Base-by-base conservation (phyloP, 2,797 vertebrate species). In the Notoglanidium macrostoma region DNA sequence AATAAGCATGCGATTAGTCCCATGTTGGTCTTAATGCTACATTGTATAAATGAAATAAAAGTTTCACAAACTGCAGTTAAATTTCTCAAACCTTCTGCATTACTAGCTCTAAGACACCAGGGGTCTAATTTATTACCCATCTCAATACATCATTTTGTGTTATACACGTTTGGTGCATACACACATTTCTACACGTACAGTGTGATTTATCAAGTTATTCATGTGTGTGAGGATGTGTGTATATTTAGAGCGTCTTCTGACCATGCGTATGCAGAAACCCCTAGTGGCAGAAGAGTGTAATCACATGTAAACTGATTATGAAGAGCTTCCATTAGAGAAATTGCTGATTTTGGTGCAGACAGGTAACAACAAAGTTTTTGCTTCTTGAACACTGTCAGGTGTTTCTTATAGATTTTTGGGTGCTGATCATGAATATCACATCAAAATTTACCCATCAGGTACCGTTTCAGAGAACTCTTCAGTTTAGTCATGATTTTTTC, bases 21-120 rank as follows among this genome's bases (percentile, higher is more conserved):
- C 55, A 59, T 23, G 77, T 40, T 40, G 54, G 10, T 35, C 15
- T 40, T 40, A 59, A 44, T 65, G 12, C 92, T 92, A 92, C 93
- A 93, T 88, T 90, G 89, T 93, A 92, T 15, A 59, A 59, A 82
- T 83, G 68, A 61, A n/a, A n/a, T n/a, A n/a, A n/a, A n/a, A 80
- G 40, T 32, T 78, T 78, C 51, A 32, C n/a, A 78, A 78, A 78
- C 54, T 77, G 51, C 29, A 32, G 14, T 57, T 87, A 85, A 67
- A 86, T 85, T 86, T 74, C 6, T 26, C 76, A 81, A 54, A 35
- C 40, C 73, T 57, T 19, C 9, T 84, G 80, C 26, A 23, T 51
- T 54, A 54, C 46, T 17, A 51, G 0, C 17, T 29, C 19, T 21
- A 55, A 26, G 32, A 54, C 14, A 32, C 49, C 49, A 29, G n/a